Base-by-base conservation (phyloP, 64 coral and sea anemone species). In the Montipora cactus region DNA sequence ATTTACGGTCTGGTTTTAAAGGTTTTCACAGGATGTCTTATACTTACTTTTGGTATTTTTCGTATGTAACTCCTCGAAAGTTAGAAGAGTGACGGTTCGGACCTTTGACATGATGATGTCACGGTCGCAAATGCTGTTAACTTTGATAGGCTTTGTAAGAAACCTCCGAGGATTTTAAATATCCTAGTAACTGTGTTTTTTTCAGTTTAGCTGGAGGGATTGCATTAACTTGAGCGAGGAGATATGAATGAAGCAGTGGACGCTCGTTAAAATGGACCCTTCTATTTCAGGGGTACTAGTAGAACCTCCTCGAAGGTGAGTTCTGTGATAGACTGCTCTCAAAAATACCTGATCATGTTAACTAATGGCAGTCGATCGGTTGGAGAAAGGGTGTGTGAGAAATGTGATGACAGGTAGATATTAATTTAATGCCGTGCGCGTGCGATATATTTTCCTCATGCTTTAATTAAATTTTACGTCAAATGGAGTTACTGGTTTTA, bases 261-360 rank as follows among this genome's bases (percentile, higher is more conserved):
- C 66, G 71, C 82, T 70, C 66, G 15, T 71, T 71, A 71, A 86
- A 66, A 86, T 86, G 82, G 64, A 86, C 82, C 15, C 82, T 70
- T 84, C 37, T 37, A 37, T 37, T 37, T 37, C 15, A 5, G 62
- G 59, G 37, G 81, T 28, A 14, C 7, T 50, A 16, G 45, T 67
- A 7, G 7, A 10, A 20, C 44, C 44, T 68, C 37, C 80, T 45
- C 28, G 66, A 86, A 69, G 82, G 82, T 86, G 44, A 50, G 62
- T 7, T 22, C 61, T 4, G 14, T 11, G 9, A 11, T 12, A 9
- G 18, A 51, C 37, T 37, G 37, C 37, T 37, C 37, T 37, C 37
- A 37, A 37, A 37, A 48, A 1, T 44, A 25, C n/a, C 28, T 15
- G 8, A 11, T 12, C 53, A 64, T 86, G 3, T 18, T 19, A 49